Evolutionary conservation across 37 sponge, comb jelly and placozoan genomes (phyloP), one percentile per base, ranked within the genome.

Genomic region (Hormiphora californensis): DNA sequence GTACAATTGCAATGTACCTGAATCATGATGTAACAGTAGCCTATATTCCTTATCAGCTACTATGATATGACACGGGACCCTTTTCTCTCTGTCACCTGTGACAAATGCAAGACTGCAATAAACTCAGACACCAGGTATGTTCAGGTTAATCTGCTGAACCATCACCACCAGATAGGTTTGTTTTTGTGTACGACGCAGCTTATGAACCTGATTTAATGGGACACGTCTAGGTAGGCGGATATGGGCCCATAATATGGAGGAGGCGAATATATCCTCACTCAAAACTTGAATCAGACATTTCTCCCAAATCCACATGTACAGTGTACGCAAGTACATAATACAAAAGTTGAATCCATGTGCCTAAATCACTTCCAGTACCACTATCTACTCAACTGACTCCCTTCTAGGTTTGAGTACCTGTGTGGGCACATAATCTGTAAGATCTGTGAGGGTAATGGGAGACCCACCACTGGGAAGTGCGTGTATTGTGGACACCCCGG

Each of bases 51-150:
- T 4, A 57, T 7, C 23, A 7, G 3, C n/a, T 30, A 57, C 25
- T 4, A 30, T 17, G 21, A 57, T 30, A 12, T 17, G 59, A 57
- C 25, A 30, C 19, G 59, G 12, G 43, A 73, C 27, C 81, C 81
- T 4, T 73, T 73, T 33, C 46, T 73, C 0, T 73, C 81, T 1
- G 81, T 73, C 1, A 27, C 81, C 32, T 73, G 81, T 73, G 81
- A 73, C 46, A 73, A 73, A 33, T 73, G 81, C 23, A 73, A 73
- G 25, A 3, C 25, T 40, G 46, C 81, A 9, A 73, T 73, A 21
- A 73, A 33, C 7, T 25, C 81, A 43, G 81, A 73, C 23, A 73
- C 81, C 35, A 73, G 81, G 81, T 73, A 40, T n/a, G 81, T n/a
- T n/a, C n/a, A n/a, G n/a, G n/a, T n/a, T n/a, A n/a, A n/a, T n/a